Conservation (phyloP, 2,113 vertebrate genomes). For the Coryphaenoides rupestris region DNA sequence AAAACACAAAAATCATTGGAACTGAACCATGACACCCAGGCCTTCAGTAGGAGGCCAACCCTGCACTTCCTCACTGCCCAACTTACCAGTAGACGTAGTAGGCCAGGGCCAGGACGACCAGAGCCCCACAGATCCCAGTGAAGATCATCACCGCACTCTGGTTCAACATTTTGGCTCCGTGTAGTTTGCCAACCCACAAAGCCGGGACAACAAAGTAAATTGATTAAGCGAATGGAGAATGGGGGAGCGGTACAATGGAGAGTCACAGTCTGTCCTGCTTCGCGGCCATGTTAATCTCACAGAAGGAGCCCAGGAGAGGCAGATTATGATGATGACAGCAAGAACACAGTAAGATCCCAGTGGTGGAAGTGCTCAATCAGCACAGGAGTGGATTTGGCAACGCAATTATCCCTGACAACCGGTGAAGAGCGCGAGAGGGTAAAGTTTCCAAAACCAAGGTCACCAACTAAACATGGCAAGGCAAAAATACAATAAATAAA, state of each 20-base stretch:
- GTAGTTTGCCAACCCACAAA: slow-evolving; percentile 24
- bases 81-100: slow-evolving; percentile 80
- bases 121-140: slow-evolving; percentile 74
- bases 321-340: slow-evolving; percentile 69
- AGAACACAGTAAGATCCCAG: slow-evolving; percentile 42
- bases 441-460: background rate
- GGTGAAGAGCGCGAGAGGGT: slow-evolving; percentile 4
- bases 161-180: slow-evolving; percentile 70
- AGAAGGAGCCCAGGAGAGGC: slow-evolving; percentile 17
- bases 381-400: slow-evolving; percentile 1
- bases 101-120: slow-evolving; percentile 74
- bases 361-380: slow-evolving; percentile 36
- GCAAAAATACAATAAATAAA: background rate
- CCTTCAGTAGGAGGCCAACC: no score
- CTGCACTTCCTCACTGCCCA: background rate
- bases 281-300: slow-evolving; percentile 62
- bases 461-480: background rate
- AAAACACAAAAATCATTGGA: slow-evolving; percentile 1
- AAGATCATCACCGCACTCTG: slow-evolving; percentile 77
- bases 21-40: background rate
- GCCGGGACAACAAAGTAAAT: slow-evolving; percentile 24
- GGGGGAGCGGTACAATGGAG: slow-evolving; percentile 16
- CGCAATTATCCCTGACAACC: background rate
- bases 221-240: slow-evolving; percentile 1
- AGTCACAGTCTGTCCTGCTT: slow-evolving; percentile 47